Evolutionary conservation across 2,113 vertebrate genomes (phyloP).

Genomic region (Xiphophorus maculatus): DNA sequence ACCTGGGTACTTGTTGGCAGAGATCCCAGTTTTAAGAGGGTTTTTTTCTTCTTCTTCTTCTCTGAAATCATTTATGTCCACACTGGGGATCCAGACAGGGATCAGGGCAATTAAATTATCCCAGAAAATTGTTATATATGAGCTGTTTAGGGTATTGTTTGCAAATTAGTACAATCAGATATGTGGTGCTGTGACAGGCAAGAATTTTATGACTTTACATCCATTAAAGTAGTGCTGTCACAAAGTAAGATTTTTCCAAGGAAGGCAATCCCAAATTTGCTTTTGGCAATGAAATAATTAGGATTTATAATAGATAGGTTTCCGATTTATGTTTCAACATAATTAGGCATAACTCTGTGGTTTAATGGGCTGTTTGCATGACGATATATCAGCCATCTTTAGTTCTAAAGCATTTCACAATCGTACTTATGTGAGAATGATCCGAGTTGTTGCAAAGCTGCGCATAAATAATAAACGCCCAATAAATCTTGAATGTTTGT

Average conservation of each 20-base stretch:
- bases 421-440: background rate
- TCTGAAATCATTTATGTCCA: slow-evolving; percentile 54
- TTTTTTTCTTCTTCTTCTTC: slow-evolving; percentile 47
- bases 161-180: slow-evolving; percentile 65
- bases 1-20: slow-evolving; percentile 67
- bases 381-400: background rate
- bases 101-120: slow-evolving; percentile 61
- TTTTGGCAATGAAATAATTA: slow-evolving; percentile 35
- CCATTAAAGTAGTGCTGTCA: slow-evolving; percentile 38
- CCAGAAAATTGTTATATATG: slow-evolving; percentile 61
- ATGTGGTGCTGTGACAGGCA: slow-evolving; percentile 44
- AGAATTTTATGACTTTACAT: slow-evolving; percentile 16
- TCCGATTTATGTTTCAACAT: slow-evolving; percentile 10
- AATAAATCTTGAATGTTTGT: background rate
- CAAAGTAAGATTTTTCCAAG: slow-evolving; percentile 39
- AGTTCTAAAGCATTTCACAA: slow-evolving; percentile 21
- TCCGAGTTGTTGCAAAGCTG: background rate
- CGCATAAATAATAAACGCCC: background rate
- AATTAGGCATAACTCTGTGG: slow-evolving; percentile 21
- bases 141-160: slow-evolving; percentile 67
- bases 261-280: slow-evolving; percentile 32
- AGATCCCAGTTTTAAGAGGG: slow-evolving; percentile 50
- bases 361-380: slow-evolving; percentile 2
- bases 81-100: slow-evolving; percentile 46
- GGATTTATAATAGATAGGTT: background rate